Evolutionary conservation across 1,140 invertebrate genomes (phyloP).

Genomic region (Elymnias hypermnestra): DNA sequence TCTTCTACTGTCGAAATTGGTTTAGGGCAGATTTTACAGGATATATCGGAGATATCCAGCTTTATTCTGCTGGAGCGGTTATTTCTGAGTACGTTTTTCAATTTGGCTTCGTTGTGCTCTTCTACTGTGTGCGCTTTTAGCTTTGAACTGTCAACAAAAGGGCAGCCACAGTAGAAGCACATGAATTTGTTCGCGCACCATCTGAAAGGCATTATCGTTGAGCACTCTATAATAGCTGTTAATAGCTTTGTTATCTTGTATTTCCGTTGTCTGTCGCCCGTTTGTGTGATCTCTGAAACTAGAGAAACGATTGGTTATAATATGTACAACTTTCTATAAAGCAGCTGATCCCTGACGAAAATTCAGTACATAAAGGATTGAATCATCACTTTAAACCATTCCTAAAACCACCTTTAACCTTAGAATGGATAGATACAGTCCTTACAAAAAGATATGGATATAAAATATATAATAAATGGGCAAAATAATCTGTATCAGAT

Average conservation of each 20-base stretch:
- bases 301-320: no score
- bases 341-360: no score
- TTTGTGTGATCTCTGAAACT: neutral
- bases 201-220: conserved; percentile 48
- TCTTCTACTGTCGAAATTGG: conserved; percentile 21
- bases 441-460: no score
- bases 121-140: conserved; percentile 18
- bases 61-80: conserved; percentile 13
- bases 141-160: conserved; percentile 30
- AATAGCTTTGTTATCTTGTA: conserved; percentile 16
- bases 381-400: no score
- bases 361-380: no score
- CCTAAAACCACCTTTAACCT: no score
- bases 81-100: conserved; percentile 15
- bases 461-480: no score
- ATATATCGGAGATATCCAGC: conserved; percentile 32
- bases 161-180: conserved; percentile 50
- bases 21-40: conserved; percentile 32
- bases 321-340: no score
- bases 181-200: conserved; percentile 47
- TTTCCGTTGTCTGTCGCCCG: conserved; percentile 11
- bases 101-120: conserved; percentile 21
- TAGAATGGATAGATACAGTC: no score
- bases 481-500: no score
- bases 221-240: conserved; percentile 34